These are phyloP conservation scores for Perca schrenkii DNA, from an alignment of 2,113 vertebrate genomes.

Conservation along the genomic window DNA sequence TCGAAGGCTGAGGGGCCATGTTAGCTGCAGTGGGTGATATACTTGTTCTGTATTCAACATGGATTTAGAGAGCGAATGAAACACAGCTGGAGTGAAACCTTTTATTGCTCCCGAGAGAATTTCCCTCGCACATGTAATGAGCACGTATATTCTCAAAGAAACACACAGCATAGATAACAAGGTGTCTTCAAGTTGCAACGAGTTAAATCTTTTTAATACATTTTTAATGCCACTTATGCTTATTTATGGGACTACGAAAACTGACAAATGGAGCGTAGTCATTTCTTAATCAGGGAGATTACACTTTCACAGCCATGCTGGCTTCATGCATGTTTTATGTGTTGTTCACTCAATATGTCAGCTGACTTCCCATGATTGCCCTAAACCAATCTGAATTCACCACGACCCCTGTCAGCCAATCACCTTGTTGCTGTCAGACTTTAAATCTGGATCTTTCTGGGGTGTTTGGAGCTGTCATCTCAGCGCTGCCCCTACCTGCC, in stretches of 20 bases:
- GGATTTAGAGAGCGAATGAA: conserved; percentile 26
- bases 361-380: neutral
- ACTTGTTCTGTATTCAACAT: conserved; percentile 32
- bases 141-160: conserved; percentile 18
- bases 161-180: conserved; percentile 27
- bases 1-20: conserved; percentile 41
- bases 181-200: conserved; percentile 22
- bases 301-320: neutral
- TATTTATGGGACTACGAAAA: conserved; percentile 22
- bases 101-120: conserved; percentile 21
- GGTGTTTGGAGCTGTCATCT: conserved; percentile 15
- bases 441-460: conserved; percentile 4
- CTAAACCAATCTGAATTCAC: neutral
- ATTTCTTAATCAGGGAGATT: conserved; percentile 4
- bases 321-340: conserved; percentile 2
- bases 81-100: conserved; percentile 26
- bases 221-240: conserved; percentile 31
- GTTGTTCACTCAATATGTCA: neutral
- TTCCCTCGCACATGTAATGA: conserved; percentile 20
- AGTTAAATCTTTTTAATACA: conserved; percentile 34
- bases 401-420: conserved; percentile 7
- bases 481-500: neutral
- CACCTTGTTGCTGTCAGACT: conserved; percentile 20
- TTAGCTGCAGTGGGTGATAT: conserved; percentile 49
- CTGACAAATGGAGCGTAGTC: conserved; percentile 1